phyloP scores from a whole-genome alignment of 2,797 vertebrate genomes.

The Onychomys leucogaster region DNA sequence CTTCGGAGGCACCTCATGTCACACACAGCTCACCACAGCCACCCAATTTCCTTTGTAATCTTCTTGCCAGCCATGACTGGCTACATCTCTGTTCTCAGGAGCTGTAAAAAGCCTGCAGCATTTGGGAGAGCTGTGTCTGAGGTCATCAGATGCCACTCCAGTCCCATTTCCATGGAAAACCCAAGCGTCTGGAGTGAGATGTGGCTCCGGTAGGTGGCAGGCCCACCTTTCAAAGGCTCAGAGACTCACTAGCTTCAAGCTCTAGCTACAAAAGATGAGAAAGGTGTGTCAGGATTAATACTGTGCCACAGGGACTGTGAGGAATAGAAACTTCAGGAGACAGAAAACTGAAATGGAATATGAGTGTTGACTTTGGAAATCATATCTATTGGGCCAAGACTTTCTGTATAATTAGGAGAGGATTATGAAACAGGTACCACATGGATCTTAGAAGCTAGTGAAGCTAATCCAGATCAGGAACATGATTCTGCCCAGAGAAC shows the following conservation, averaged over 20 bases:
- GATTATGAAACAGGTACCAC: background rate
- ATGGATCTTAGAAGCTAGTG: too few species aligned
- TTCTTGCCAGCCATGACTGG: background rate
- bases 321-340: background rate
- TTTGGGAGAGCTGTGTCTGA: too few species aligned
- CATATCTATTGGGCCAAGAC: background rate
- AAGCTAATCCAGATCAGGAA: background rate
- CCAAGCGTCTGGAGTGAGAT: too few species aligned
- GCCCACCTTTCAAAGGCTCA: background rate
- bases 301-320: too few species aligned
- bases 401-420: background rate
- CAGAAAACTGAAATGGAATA: too few species aligned
- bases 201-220: background rate
- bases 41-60: background rate
- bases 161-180: background rate
- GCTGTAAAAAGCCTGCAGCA: background rate
- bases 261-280: background rate
- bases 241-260: too few species aligned
- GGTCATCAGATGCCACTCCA: background rate
- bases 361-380: too few species aligned
- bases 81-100: background rate
- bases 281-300: background rate
- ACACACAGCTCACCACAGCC: rapidly evolving
- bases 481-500: background rate
- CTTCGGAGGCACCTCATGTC: background rate